A percentile compares a stretch with the other conserved stretches of the same genome.
Conservation (phyloP, 2,113 vertebrate genomes). For the Eulemur macaco region DNA sequence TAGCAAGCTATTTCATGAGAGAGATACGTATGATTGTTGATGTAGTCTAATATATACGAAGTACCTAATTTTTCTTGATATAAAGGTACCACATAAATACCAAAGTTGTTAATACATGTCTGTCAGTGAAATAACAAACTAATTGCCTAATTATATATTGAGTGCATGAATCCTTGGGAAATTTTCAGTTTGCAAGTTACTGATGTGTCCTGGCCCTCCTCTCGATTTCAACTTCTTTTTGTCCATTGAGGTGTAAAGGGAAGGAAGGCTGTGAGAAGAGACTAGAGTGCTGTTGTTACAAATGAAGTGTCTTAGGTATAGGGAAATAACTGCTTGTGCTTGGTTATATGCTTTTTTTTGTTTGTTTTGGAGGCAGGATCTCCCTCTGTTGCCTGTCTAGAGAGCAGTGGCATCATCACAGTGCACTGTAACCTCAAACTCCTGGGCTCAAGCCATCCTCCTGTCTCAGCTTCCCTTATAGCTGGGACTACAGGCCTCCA, state of each 20-base stretch:
- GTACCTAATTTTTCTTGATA: slow-evolving; percentile 15
- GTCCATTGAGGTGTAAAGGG: neutral
- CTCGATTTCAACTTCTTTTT: slow-evolving; percentile 24
- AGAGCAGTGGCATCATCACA: too few relatives aligned
- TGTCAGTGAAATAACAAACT: neutral
- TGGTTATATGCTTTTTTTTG: neutral
- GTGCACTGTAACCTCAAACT: too few relatives aligned
- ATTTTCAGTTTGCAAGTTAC: slow-evolving; percentile 19
- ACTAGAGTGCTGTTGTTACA: neutral
- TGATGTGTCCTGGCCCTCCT: slow-evolving; percentile 12
- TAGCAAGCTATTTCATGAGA: neutral
- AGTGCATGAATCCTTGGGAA: neutral
- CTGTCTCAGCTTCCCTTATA: too few relatives aligned
- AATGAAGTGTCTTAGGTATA: neutral
- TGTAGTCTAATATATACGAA: neutral
- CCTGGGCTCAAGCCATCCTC: too few relatives aligned
- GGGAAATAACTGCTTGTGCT: neutral
- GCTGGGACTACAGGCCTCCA: too few relatives aligned
- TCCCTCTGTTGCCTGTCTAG: too few relatives aligned
- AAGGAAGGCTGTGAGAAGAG: neutral
- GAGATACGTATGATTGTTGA: neutral
- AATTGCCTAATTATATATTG: neutral
- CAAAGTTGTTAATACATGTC: neutral
- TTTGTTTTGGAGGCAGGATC: too few relatives aligned
- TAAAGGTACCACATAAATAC: neutral